phyloP scores from a whole-genome alignment of 1,140 invertebrate genomes.

The Bilobella aurantiaca region DNA sequence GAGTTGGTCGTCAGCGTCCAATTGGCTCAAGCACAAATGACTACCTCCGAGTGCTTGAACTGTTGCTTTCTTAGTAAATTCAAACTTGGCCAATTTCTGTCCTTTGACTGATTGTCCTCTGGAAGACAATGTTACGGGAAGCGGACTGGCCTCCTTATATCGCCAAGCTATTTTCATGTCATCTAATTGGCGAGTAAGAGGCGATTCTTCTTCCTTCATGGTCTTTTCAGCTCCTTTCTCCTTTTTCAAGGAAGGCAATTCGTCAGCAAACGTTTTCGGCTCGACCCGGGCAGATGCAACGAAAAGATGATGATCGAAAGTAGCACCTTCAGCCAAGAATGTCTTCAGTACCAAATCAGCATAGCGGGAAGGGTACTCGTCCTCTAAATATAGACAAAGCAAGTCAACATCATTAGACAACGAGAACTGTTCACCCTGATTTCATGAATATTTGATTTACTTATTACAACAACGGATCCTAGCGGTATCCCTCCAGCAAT shows the following conservation, averaged over 20 bases:
- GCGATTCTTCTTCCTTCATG: background rate
- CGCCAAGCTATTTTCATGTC: slow-evolving; percentile 32
- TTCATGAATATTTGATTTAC: slow-evolving; percentile 14
- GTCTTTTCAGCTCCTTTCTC: background rate
- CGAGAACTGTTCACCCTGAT: background rate
- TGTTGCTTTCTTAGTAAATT: slow-evolving; percentile 23
- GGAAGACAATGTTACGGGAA: background rate
- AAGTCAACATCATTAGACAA: background rate
- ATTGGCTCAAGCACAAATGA: background rate
- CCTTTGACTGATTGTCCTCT: background rate
- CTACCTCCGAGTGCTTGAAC: slow-evolving; percentile 16
- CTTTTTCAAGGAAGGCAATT: slow-evolving; percentile 18
- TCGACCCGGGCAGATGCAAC: slow-evolving; percentile 15
- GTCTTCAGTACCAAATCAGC: slow-evolving; percentile 30
- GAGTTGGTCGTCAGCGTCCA: background rate
- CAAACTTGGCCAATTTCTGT: slow-evolving; percentile 25
- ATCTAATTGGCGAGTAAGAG: background rate
- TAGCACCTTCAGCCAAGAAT: slow-evolving; percentile 29
- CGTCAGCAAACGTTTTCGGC: slow-evolving; percentile 10
- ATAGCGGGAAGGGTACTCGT: slow-evolving; percentile 22
- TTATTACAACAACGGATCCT: slow-evolving; percentile 24
- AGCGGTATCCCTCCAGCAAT: slow-evolving; percentile 27
- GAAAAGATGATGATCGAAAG: slow-evolving; percentile 28
- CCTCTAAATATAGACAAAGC: slow-evolving; percentile 26
- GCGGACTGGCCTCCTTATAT: slow-evolving; percentile 7